These are phyloP conservation scores for Congeria kusceri DNA, from an alignment of 2,888 invertebrate genomes.

Conservation along the genomic window DNA sequence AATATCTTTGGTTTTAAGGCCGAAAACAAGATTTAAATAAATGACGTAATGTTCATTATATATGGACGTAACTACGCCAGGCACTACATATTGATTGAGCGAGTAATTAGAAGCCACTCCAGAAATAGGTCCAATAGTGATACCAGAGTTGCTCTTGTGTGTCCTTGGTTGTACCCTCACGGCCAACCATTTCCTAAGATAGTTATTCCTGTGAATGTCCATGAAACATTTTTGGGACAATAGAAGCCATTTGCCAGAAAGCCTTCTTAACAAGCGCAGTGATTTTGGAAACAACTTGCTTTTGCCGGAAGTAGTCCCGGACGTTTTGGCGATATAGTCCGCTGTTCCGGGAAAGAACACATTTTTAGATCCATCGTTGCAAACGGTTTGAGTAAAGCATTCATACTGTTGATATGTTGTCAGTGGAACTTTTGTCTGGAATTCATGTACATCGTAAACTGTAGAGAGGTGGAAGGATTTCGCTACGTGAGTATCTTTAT, in stretches of 20 bases:
- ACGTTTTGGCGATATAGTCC: constrained; percentile 58
- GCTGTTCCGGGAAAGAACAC: constrained; percentile 60
- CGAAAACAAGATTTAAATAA: constrained; percentile 60
- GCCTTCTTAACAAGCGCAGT: constrained; percentile 16
- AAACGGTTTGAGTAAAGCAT: constrained; percentile 24
- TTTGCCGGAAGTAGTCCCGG: constrained; percentile 59
- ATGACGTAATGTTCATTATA: constrained; percentile 38
- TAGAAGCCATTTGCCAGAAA: constrained; percentile 32
- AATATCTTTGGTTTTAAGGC: constrained; percentile 48
- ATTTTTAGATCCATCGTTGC: constrained; percentile 38
- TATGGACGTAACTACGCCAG: constrained; percentile 11
- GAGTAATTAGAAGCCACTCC: constrained; percentile 41
- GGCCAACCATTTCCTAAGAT: constrained; percentile 43
- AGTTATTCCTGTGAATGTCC: constrained; percentile 42
- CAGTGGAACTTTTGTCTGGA: constrained; percentile 24
- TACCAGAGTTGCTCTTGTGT: constrained; percentile 37
- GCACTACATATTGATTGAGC: constrained; percentile 35
- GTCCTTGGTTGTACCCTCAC: constrained; percentile 29
- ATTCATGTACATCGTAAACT: constrained; percentile 24
- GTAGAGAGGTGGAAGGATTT: constrained; percentile 16
- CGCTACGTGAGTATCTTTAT: constrained; percentile 40
- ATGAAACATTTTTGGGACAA: constrained; percentile 44
- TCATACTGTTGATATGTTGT: constrained; percentile 53
- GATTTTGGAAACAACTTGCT: constrained; percentile 60
- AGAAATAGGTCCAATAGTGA: constrained; percentile 53